Evolutionary conservation across 2,113 vertebrate genomes (phyloP), one percentile per base, ranked within the genome.

Genomic region (Salminus brasiliensis): DNA sequence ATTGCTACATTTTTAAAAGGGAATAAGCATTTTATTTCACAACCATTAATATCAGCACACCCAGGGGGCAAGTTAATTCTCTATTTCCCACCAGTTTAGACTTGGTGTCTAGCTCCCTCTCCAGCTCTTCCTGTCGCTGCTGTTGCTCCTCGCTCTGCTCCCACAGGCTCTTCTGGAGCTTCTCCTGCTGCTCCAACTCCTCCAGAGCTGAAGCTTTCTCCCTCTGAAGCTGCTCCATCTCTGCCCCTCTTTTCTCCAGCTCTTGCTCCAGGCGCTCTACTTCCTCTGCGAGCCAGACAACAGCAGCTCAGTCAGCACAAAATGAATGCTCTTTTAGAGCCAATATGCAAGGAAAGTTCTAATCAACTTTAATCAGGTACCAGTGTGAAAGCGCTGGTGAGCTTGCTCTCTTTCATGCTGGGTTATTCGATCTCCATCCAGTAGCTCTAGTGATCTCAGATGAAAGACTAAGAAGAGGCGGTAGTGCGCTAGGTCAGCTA

Each of bases 341-440:
- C 29, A 45, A 74, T 41, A 2, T 43, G 36, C 16, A 29, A 21
- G n/a, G 25, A 5, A 55, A 9, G n/a, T n/a, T n/a, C n/a, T n/a
- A n/a, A 21, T 25, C 9, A 32, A 65, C n/a, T 36, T 18, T 16
- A n/a, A 39, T 12, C 5, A n/a, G n/a, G 91, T 94, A 96, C 95
- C 95, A 88, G 94, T 90, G 86, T 95, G 90, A 88, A 96, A 96
- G 81, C 95, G 93, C 27, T 94, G 87, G 12, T 93, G 88, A 72
- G 95, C 95, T 60, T 94, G 85, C 43, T 93, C 92, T 86, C 95
- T 90, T 81, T 95, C 93, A 7, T 84, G 84, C 29, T 88, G 85
- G 4, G 91, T 95, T 86, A 97, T 90, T 82, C 89, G 87, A 72
- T 90, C 92, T 12, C 92, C 92, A 72, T 96, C 95, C 84, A 97